Base-by-base conservation (phyloP, 2,888 invertebrate species). In the Zygogramma bicolorata region DNA sequence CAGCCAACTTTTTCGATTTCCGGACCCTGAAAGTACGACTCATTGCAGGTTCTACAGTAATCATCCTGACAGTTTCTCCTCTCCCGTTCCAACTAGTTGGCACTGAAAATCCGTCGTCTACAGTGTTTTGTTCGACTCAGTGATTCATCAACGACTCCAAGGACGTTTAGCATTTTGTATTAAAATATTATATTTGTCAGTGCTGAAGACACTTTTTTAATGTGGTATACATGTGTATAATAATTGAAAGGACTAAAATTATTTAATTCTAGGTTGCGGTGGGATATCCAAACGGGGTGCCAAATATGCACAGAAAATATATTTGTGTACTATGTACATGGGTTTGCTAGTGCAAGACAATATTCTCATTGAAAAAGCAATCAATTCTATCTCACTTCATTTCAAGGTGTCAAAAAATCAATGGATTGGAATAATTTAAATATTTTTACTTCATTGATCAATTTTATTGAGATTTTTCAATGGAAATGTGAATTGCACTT, bases 251-350 rank as follows among this genome's bases (percentile, higher is more conserved):
- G 68, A 76, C 72, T 74, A 74, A 72, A 72, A 68, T 68, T 62
- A 73, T 73, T 65, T 66, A 76, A 72, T 70, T 68, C 61, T 76
- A 76, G 74, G 63, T 71, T 59, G 60, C 69, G 68, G 75, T 76
- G 78, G 76, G 75, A 78, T 78, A 79, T 79, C 75, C 58, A 62
- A 40, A 63, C 58, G 65, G 67, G 72, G 75, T 73, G 79, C 80
- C 80, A 80, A 81, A 79, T 79, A 73, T 79, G 34, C 22, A 62
- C 63, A 66, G 40, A 70, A 70, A 75, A 75, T 77, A 79, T 53
- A 66, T 78, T 82, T 85, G 79, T 86, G 86, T 86, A 86, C 86
- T 82, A 81, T 86, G 86, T 86, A 86, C 86, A 86, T 84, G 65
- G 63, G 68, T 70, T 70, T 73, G 74, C 71, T 59, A 74, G 68